Conservation (phyloP, 2,797 vertebrate genomes). For the Thalassophryne amazonica region DNA sequence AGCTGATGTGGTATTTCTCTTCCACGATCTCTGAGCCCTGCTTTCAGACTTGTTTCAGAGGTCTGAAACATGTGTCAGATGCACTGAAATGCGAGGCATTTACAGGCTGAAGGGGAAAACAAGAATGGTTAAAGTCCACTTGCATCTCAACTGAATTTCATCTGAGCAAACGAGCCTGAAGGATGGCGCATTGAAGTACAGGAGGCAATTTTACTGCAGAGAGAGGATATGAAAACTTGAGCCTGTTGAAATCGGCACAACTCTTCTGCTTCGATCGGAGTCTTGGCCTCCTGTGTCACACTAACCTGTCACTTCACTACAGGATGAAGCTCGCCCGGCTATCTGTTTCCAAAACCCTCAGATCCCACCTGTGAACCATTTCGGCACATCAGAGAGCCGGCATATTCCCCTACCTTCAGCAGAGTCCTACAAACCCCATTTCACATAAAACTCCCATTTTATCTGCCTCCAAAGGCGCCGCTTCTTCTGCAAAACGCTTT, state of each 20-base stretch:
- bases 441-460: constrained; percentile 36
- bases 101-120: constrained; percentile 26
- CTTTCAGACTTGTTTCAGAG: constrained; percentile 33
- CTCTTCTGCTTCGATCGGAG: constrained; percentile 28
- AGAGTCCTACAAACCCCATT: constrained; percentile 17
- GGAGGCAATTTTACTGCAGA: constrained; percentile 19
- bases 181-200: constrained; percentile 12
- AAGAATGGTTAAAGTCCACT: constrained; percentile 19
- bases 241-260: constrained; percentile 23
- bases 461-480: constrained; percentile 33
- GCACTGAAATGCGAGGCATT: constrained; percentile 42
- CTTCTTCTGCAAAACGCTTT: constrained; percentile 54
- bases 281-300: constrained; percentile 35
- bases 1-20: constrained; percentile 52
- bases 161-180: neutral
- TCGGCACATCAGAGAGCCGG: constrained; percentile 62
- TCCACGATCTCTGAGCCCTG: constrained; percentile 31
- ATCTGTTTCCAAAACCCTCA: constrained; percentile 61
- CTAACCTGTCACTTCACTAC: constrained; percentile 64
- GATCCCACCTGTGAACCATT: constrained; percentile 78
- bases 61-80: constrained; percentile 47
- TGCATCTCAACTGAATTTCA: constrained; percentile 29
- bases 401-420: constrained; percentile 39
- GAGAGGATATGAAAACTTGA: constrained; percentile 24
- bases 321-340: constrained; percentile 29